These are phyloP conservation scores for Trididemnum nubilum DNA, from an alignment of 23 tunicate species.

Conservation along the genomic window DNA sequence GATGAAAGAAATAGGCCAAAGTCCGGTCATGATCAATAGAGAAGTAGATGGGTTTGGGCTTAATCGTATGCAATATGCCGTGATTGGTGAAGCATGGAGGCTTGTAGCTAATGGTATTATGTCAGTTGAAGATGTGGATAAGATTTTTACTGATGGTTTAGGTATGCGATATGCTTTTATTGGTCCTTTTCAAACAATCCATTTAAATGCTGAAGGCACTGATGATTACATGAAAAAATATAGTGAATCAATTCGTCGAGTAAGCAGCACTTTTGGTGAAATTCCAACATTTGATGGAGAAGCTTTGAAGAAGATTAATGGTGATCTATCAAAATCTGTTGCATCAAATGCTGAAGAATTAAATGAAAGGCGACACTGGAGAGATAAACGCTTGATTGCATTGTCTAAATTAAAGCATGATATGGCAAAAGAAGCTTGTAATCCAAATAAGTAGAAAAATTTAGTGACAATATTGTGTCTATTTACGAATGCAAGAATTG, in stretches of 20 bases:
- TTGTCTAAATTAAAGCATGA: constrained; percentile 75
- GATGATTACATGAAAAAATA: constrained; percentile 87
- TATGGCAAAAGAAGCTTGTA: neutral
- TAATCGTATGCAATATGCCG: constrained; percentile 89
- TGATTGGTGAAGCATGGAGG: constrained; percentile 90
- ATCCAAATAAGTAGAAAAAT: neutral
- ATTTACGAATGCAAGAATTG: too few species aligned
- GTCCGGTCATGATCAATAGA: constrained; percentile 65
- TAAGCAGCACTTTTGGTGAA: constrained; percentile 70
- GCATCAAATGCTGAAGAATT: constrained; percentile 59
- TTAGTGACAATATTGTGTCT: too few species aligned
- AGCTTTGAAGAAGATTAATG: constrained; percentile 34
- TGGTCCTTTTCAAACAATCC: constrained; percentile 97
- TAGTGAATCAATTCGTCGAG: constrained; percentile 68
- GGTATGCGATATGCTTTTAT: constrained; percentile 97
- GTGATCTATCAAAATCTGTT: constrained; percentile 40
- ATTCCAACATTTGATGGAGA: constrained; percentile 75
- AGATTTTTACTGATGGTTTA: constrained; percentile 68
- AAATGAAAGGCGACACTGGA: constrained; percentile 56
- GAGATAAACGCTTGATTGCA: constrained; percentile 81
- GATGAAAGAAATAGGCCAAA: constrained; percentile 86
- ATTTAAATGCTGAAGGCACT: constrained; percentile 96
- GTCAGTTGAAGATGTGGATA: constrained; percentile 93
- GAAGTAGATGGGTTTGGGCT: constrained; percentile 93
- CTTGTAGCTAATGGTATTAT: constrained; percentile 80